Evolutionary conservation across 2,113 vertebrate species (phyloP).

Genomic region (Corvus hawaiiensis): DNA sequence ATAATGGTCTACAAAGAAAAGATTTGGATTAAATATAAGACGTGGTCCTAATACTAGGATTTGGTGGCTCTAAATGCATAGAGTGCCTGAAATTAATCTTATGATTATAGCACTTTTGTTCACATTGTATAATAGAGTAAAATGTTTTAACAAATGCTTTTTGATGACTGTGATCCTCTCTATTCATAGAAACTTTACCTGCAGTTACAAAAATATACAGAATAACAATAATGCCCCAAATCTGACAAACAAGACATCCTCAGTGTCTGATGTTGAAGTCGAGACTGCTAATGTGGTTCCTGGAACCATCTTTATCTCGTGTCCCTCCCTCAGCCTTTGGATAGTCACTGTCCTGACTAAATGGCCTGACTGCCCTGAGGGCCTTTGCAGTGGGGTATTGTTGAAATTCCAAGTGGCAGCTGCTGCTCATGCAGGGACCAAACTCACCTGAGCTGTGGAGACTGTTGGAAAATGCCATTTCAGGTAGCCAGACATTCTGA

Average conservation of each 20-base stretch:
- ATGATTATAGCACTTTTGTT: not conserved
- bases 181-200: not conserved
- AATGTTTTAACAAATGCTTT: not conserved
- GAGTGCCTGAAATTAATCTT: not conserved
- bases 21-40: not conserved
- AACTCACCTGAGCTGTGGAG: not conserved
- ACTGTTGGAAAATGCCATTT: not conserved
- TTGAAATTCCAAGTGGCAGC: not conserved
- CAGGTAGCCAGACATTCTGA: not conserved
- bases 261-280: not conserved
- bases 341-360: not conserved
- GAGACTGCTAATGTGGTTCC: not conserved
- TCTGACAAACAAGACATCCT: not conserved
- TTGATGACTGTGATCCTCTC: not conserved
- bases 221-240: not conserved
- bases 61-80: not conserved
- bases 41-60: not conserved
- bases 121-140: not conserved
- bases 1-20: not conserved
- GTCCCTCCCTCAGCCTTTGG: not conserved
- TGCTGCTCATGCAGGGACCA: not conserved
- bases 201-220: not conserved
- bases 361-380: not conserved
- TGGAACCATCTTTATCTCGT: accelerated
- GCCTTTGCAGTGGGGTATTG: not conserved